These are phyloP conservation scores for Eublepharis macularius DNA, from an alignment of 2,113 vertebrate genomes.

Conservation along the genomic window DNA sequence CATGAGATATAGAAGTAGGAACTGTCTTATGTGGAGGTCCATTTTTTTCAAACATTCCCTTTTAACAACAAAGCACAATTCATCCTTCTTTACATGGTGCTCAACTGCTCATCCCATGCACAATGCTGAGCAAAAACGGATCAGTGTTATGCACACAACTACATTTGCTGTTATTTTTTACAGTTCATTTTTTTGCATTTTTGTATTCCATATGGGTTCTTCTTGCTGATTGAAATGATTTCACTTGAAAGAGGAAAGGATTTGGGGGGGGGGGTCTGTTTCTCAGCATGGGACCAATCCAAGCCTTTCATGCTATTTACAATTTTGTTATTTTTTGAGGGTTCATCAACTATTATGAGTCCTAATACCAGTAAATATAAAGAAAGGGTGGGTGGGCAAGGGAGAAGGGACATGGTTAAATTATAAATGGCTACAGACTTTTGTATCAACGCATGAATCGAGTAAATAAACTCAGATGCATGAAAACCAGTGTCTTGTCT, in stretches of 20 bases:
- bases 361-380: constrained; percentile 16
- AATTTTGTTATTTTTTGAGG: neutral
- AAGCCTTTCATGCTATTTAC: neutral
- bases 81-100: neutral
- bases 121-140: neutral
- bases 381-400: neutral
- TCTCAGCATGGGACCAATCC: neutral
- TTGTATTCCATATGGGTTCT: neutral
- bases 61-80: neutral
- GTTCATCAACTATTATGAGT: neutral
- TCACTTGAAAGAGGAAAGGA: neutral
- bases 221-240: neutral
- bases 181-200: neutral
- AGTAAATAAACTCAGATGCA: constrained; percentile 44
- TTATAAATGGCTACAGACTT: constrained; percentile 24
- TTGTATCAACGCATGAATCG: constrained; percentile 33
- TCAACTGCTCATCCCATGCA: neutral
- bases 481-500: neutral
- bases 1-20: neutral
- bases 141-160: neutral
- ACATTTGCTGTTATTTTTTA: neutral
- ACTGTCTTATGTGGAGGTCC: neutral
- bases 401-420: neutral
- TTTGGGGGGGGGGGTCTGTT: neutral
- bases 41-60: neutral